phyloP scores from a whole-genome alignment of 53 echinoderm and acorn worm genomes.

The Paracentrotus lividus region DNA sequence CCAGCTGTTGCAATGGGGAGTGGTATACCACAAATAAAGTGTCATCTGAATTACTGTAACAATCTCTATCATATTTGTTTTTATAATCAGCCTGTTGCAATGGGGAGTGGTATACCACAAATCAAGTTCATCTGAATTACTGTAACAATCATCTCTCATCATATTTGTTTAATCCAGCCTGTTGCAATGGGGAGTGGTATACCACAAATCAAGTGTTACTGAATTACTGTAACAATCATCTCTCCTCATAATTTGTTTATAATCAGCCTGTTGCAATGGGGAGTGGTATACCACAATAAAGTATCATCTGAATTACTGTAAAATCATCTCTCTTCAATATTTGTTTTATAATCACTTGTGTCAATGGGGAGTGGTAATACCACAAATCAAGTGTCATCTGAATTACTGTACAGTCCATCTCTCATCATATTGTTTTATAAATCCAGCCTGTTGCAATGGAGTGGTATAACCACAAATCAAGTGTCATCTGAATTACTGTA shows the following conservation, averaged over 20 bases:
- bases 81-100: conserved; percentile 76
- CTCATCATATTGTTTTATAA: neutral
- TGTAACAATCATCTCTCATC: too few relatives aligned
- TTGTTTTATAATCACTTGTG: conserved; percentile 80
- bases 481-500: conserved; percentile 87
- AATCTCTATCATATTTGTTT: too few relatives aligned
- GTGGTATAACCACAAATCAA: conserved; percentile 95
- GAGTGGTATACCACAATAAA: neutral
- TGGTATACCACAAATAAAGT: neutral
- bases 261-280: neutral
- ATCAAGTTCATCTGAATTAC: too few relatives aligned
- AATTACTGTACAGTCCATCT: too few relatives aligned
- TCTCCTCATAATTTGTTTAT: conserved; percentile 71
- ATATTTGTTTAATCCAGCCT: too few relatives aligned
- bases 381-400: conserved; percentile 94
- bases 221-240: conserved; percentile 87
- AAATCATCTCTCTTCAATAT: conserved; percentile 81
- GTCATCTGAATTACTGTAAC: too few relatives aligned
- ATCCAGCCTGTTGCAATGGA: conserved; percentile 77
- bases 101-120: conserved; percentile 61
- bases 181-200: too few relatives aligned
- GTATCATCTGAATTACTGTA: too few relatives aligned
- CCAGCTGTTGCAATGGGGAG: conserved; percentile 38
- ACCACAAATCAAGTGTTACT: conserved; percentile 94
- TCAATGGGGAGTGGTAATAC: conserved; percentile 95